Percentiles rank a stretch among this genome's conserved stretches.
Conservation (phyloP, 2,113 vertebrate species). For the Madoqua kirkii region DNA sequence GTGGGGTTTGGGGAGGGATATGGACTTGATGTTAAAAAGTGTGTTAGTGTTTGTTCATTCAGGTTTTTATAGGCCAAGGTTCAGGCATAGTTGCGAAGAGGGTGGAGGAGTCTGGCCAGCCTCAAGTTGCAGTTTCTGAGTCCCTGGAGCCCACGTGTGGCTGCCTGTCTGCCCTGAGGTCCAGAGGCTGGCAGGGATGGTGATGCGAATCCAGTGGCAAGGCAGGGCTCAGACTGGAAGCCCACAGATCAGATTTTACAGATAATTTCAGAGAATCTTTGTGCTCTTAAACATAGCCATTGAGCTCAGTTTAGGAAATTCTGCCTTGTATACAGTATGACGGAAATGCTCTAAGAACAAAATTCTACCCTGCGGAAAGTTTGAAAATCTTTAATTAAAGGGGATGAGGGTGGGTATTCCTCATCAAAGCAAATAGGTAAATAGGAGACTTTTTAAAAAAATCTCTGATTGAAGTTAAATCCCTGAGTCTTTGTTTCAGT, state of each 20-base stretch:
- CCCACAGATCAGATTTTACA: neutral
- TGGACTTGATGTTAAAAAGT: neutral
- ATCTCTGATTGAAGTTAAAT: neutral
- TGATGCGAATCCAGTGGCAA: neutral
- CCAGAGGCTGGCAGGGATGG: neutral
- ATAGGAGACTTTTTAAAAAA: fast-evolving
- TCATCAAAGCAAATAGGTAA: neutral
- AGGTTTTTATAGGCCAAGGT: neutral
- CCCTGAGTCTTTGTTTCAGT: neutral
- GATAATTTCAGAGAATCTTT: neutral
- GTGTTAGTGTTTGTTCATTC: neutral
- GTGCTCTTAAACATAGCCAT: neutral
- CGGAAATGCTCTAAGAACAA: neutral
- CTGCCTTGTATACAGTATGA: neutral
- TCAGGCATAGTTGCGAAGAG: neutral
- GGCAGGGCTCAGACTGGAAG: neutral
- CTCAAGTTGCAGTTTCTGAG: neutral
- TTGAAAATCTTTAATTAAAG: neutral
- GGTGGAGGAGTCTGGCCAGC: neutral
- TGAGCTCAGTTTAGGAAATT: neutral
- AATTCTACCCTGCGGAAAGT: neutral
- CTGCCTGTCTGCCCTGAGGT: neutral
- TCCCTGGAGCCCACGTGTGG: neutral
- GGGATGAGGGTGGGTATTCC: neutral
- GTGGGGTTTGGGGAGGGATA: neutral